Base-by-base conservation (phyloP, 37 sponge, comb jelly and placozoan genomes). In the Halisarca cf. caerulea region DNA sequence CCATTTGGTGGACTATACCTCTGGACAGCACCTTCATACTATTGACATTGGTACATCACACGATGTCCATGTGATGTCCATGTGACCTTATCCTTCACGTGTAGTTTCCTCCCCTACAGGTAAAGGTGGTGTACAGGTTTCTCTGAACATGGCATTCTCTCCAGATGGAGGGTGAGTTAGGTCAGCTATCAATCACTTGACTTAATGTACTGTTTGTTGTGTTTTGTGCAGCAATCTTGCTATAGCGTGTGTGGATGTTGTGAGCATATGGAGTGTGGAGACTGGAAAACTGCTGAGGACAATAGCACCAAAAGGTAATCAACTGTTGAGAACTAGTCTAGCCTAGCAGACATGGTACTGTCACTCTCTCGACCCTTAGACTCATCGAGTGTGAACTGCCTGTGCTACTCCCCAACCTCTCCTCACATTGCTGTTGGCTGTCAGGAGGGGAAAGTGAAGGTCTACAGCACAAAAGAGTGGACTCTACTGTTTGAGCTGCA, bases 111-210 rank as follows among this genome's bases (percentile, higher is more conserved):
- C 71, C 27, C 44, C 27, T 78, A 64, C 78, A 92, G 93, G 93
- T 79, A 36, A 59, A 24, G 93, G 93, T 42, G 93, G 93, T 0
- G 59, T 92, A 24, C 47, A n/a, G 37, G 75, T 86, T 0, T 36
- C 83, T 51, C 80, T 89, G 8, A 58, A 60, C 30, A 83, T 82
- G 2, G 28, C 75, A 4, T 92, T 92, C 68, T 86, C 86, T 73
- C 83, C 72, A 28, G 83, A 86, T 92, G 93, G 93, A 83, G 23
- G 58, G 93, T 92, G 32, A 86, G 92, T 80, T 2, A 11, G 4
- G 7, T 30, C 1, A 21, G 20, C 11, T 20, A 7, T 34, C 38
- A 4, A 21, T 11, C 71, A 53, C 66, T 30, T 42, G 5, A 60
- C 38, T 38, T 14, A 37, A 45, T 64, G 23, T 40, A 2, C 41